phyloP scores from a whole-genome alignment of 2,888 invertebrate genomes.

The Electrophaes corylata region DNA sequence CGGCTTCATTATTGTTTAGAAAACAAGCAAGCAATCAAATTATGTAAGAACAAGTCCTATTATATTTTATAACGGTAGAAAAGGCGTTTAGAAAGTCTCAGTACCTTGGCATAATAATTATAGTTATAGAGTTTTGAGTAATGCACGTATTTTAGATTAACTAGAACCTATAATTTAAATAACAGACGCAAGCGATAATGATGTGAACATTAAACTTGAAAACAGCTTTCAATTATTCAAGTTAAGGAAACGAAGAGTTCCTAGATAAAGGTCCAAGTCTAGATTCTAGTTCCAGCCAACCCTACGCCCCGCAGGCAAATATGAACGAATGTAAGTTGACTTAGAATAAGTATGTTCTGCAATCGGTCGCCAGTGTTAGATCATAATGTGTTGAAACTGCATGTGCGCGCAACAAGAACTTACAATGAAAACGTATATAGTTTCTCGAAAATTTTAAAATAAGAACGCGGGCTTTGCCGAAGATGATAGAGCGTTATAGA shows the following conservation, averaged over 20 bases:
- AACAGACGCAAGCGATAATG: slow-evolving; percentile 19
- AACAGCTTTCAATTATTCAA: slow-evolving; percentile 26
- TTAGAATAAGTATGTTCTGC: slow-evolving; percentile 85
- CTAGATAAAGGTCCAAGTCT: slow-evolving; percentile 35
- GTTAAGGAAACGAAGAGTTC: slow-evolving; percentile 21
- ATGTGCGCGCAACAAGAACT: slow-evolving; percentile 74
- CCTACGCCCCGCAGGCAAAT: slow-evolving; percentile 83
- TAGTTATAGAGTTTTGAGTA: slow-evolving; percentile 11
- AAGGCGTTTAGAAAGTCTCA: slow-evolving; percentile 24
- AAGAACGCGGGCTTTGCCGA: slow-evolving; percentile 25
- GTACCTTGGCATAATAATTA: slow-evolving; percentile 22
- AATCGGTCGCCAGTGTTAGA: slow-evolving; percentile 84
- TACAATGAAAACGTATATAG: slow-evolving; percentile 70
- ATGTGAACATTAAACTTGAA: slow-evolving; percentile 17
- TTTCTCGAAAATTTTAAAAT: slow-evolving; percentile 49
- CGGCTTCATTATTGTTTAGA: background rate
- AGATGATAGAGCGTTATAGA: slow-evolving; percentile 32
- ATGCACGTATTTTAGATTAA: slow-evolving; percentile 15
- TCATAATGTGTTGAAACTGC: slow-evolving; percentile 84
- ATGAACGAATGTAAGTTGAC: slow-evolving; percentile 85
- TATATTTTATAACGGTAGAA: slow-evolving; percentile 15
- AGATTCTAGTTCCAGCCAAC: slow-evolving; percentile 70
- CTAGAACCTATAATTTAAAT: slow-evolving; percentile 20
- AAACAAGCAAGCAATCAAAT: background rate
- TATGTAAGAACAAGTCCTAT: slow-evolving; percentile 10